Conservation (phyloP, 35 echinoderm and acorn worm species). For the Anneissia japonica region DNA sequence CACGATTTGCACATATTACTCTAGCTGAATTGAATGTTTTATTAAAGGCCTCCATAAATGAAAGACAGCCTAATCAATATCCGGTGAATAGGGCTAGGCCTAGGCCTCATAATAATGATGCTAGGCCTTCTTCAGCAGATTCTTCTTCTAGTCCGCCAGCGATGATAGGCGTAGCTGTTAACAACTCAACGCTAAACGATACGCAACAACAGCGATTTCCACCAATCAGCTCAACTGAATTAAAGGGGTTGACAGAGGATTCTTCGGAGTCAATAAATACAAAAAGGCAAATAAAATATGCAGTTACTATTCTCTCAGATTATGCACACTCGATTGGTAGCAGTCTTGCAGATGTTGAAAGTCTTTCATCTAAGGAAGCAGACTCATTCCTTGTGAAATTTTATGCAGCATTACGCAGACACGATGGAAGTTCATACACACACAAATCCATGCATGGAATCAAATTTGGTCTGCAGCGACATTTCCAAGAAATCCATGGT, state of each 20-base stretch:
- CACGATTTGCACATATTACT: neutral
- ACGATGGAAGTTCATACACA: constrained; percentile 42
- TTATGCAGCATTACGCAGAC: constrained; percentile 28
- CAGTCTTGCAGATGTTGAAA: constrained; percentile 1
- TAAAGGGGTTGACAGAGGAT: constrained; percentile 9
- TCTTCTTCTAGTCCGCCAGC: too few species aligned
- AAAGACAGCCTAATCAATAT: too few species aligned
- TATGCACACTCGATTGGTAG: constrained; percentile 15
- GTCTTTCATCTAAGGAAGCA: constrained; percentile 1
- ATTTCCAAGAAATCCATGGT: constrained; percentile 27
- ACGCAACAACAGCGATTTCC: too few species aligned
- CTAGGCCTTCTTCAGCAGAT: too few species aligned
- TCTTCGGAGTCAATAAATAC: constrained; percentile 33
- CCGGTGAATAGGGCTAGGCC: too few species aligned
- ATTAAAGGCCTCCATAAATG: neutral
- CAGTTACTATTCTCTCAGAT: constrained; percentile 7
- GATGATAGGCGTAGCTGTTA: too few species aligned
- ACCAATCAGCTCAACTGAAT: neutral
- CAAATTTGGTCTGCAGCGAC: constrained; percentile 32
- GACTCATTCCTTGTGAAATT: constrained; percentile 39
- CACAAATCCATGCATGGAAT: constrained; percentile 52
- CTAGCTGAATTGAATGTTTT: neutral
- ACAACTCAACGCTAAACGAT: too few species aligned
- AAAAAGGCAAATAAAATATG: constrained; percentile 53
- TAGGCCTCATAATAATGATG: too few species aligned